Evolutionary conservation across 2,797 vertebrate genomes (phyloP), one percentile per base, ranked within the genome.

Genomic region (Lepus townsendii): DNA sequence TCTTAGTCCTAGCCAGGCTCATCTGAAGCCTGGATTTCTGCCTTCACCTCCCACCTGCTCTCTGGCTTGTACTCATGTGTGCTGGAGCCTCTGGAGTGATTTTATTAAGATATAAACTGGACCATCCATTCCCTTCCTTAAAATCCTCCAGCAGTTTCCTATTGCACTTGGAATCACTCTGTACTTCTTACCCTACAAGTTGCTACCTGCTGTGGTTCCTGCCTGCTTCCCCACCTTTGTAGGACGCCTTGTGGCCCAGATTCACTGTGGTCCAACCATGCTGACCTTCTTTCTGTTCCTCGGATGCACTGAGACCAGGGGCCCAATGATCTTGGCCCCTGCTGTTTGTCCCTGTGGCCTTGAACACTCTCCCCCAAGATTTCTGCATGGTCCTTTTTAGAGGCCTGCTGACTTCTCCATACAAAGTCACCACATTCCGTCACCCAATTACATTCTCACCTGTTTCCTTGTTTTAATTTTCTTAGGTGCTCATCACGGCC

Each of bases 1-100:
- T 5, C 38, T 69, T 84, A n/a, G 50, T 87, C 69, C 16, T 84
- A 83, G 72, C 22, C 35, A 93, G 62, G 27, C 52, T 95, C 35
- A 32, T 35, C 82, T 85, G 9, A 78, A 69, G 71, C 14, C 22
- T 78, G 17, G 76, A 50, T 87, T 30, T 68, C 8, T 63, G 4
- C 4, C 9, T 0, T 63, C 11, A 47, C 19, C 27, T 91, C n/a
- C 20, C 71, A 5, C 54, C 38, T 88, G 84, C 5, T 38, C 62
- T 38, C 42, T 7, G 8, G 16, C 60, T 54, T 86, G 17, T 27
- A 78, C 22, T 62, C 52, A n/a, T 60, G 8, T 24, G 75, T 52
- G 35, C 57, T 26, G 20, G 66, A 76, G 12, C 26, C 30, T 62
- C 60, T n/a, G 38, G 68, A 80, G 47, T 68, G 7, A 60, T 83